A percentile compares a stretch with the other conserved stretches of the same genome.
Evolutionary conservation across 2,797 vertebrate species (phyloP).

Genomic region (Gadopsis marmoratus): DNA sequence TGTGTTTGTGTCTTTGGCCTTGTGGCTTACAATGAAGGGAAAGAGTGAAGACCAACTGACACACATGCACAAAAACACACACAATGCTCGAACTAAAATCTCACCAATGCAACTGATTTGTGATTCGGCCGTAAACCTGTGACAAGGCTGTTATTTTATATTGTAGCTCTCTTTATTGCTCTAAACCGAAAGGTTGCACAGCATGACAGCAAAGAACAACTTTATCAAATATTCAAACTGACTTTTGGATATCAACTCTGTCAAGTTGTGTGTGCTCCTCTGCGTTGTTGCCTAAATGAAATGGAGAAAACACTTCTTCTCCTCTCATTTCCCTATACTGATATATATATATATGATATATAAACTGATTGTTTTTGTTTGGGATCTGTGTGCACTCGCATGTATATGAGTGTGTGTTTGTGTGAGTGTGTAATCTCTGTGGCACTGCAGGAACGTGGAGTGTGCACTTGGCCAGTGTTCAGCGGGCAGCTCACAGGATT

Average conservation of each 20-base stretch:
- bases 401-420: constrained; percentile 35
- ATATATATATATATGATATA: constrained; percentile 48
- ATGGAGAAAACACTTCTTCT: constrained; percentile 1
- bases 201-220: constrained; percentile 9
- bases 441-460: constrained; percentile 62
- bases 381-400: constrained; percentile 9
- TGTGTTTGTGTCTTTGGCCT: constrained; percentile 57
- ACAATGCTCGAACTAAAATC: neutral
- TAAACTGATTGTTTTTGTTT: constrained; percentile 61
- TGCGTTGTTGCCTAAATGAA: constrained; percentile 30
- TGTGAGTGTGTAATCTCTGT: constrained; percentile 74
- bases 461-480: constrained; percentile 75
- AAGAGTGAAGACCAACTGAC: constrained; percentile 19
- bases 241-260: constrained; percentile 21
- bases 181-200: neutral
- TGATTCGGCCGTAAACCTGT: neutral
- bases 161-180: neutral
- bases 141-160: neutral
- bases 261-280: constrained; percentile 12
- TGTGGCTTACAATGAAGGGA: constrained; percentile 44
- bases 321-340: constrained; percentile 20
- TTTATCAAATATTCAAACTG: neutral
- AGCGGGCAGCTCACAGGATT: constrained; percentile 81
- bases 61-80: constrained; percentile 16
- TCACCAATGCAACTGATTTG: neutral